A percentile compares a stretch with the other conserved stretches of the same genome.
These are phyloP conservation scores for Aspidoscelis tigris DNA, from an alignment of 2,113 vertebrate genomes.

Conservation along the genomic window DNA sequence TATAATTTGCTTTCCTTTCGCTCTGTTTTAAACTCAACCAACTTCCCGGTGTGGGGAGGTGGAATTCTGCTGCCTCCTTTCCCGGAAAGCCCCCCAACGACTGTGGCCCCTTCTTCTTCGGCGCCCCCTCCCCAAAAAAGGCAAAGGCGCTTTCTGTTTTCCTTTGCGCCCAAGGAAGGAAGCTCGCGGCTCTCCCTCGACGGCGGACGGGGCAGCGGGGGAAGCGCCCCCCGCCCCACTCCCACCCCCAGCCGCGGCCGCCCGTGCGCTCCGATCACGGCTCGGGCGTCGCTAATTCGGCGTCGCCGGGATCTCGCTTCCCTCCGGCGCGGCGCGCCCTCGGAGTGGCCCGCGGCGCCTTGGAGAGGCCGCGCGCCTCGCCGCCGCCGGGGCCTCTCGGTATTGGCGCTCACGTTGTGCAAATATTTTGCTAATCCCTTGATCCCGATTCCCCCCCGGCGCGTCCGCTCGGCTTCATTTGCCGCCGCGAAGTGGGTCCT, in stretches of 20 bases:
- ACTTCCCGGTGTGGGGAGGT: too few relatives aligned
- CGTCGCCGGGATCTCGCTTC: constrained; percentile 78
- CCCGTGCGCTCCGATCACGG: constrained; percentile 74
- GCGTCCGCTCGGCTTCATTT: constrained; percentile 87
- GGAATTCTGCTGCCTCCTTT: too few relatives aligned
- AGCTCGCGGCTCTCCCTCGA: too few relatives aligned
- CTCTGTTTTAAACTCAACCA: too few relatives aligned
- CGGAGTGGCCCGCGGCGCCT: constrained; percentile 84
- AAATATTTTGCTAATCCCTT: constrained; percentile 99
- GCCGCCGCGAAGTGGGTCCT: constrained; percentile 78
- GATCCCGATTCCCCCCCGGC: constrained; percentile 80
- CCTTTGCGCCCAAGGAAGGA: constrained; percentile 26
- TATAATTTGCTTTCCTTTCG: too few relatives aligned
- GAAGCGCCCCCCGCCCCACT: too few relatives aligned
- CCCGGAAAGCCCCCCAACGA: too few relatives aligned
- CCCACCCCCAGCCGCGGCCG: too few relatives aligned
- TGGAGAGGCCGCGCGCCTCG: constrained; percentile 86
- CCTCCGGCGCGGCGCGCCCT: constrained; percentile 82
- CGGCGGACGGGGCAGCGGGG: too few relatives aligned
- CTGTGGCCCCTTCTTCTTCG: too few relatives aligned
- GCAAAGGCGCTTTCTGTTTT: too few relatives aligned
- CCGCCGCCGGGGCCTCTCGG: constrained; percentile 87
- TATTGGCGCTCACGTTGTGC: constrained; percentile 99
- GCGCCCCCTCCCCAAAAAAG: too few relatives aligned
- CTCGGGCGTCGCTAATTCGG: constrained; percentile 79